These are phyloP conservation scores for Cryptotis parvus DNA, from an alignment of 2,113 vertebrate genomes.

Conservation along the genomic window DNA sequence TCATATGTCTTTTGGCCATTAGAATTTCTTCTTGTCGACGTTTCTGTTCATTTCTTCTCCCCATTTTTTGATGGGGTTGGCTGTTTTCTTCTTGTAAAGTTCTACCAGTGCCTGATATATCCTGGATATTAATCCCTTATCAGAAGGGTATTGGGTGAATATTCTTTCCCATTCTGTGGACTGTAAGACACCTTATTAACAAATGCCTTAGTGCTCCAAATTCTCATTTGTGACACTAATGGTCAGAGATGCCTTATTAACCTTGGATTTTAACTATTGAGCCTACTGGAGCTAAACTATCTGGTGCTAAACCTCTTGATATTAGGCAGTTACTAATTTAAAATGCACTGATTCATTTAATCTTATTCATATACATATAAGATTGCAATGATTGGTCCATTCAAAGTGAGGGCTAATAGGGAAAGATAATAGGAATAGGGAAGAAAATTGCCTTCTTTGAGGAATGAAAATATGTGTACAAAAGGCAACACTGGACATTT, in stretches of 20 bases:
- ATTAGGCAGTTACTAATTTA: constrained; percentile 34
- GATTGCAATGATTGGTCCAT: neutral
- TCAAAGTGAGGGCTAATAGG: neutral
- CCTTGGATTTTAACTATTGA: constrained; percentile 22
- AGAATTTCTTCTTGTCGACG: too few relatives aligned
- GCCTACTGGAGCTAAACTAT: neutral
- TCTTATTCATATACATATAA: constrained; percentile 2
- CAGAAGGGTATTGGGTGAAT: too few relatives aligned
- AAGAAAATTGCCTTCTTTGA: neutral
- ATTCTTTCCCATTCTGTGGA: too few relatives aligned
- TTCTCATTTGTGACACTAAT: neutral
- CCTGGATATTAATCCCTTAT: too few relatives aligned
- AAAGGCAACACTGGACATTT: neutral
- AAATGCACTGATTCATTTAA: neutral
- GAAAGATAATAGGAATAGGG: constrained; percentile 15
- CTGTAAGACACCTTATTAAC: too few relatives aligned
- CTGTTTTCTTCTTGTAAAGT: too few relatives aligned
- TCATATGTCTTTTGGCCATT: too few relatives aligned
- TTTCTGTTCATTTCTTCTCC: too few relatives aligned
- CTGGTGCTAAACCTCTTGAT: neutral
- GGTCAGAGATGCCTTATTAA: neutral
- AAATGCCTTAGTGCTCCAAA: too few relatives aligned
- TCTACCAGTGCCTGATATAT: too few relatives aligned
- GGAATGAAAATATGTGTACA: neutral
- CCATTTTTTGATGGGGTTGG: too few relatives aligned